Conservation (phyloP, 2,888 invertebrate species). For the Elegia similella region DNA sequence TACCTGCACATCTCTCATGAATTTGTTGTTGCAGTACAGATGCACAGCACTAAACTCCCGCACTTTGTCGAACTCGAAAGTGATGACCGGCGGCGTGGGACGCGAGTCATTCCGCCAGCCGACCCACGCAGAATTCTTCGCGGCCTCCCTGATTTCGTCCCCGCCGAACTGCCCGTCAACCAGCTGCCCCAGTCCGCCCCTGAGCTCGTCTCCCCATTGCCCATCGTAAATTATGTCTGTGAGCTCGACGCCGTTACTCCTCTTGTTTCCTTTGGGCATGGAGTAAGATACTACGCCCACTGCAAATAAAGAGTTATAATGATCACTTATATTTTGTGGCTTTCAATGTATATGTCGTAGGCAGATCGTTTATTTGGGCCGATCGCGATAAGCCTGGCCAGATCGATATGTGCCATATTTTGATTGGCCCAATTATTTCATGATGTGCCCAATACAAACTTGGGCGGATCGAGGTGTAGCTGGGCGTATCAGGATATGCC, state of each 20-base stretch:
- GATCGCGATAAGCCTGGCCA: no score
- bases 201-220: slow-evolving; percentile 87
- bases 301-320: slow-evolving; percentile 47
- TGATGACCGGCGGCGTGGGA: slow-evolving; percentile 84
- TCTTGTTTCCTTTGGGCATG: slow-evolving; percentile 93
- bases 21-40: slow-evolving; percentile 92
- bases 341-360: no score
- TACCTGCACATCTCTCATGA: slow-evolving; percentile 91
- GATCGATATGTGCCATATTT: no score
- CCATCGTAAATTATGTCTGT: slow-evolving; percentile 94
- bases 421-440: no score
- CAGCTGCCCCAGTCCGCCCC: slow-evolving; percentile 91
- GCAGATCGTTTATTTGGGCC: no score
- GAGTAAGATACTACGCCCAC: slow-evolving; percentile 93
- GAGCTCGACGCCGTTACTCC: slow-evolving; percentile 90
- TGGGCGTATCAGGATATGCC: no score
- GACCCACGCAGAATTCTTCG: slow-evolving; percentile 89
- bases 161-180: slow-evolving; percentile 91
- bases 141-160: slow-evolving; percentile 83
- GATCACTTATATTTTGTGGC: no score
- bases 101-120: slow-evolving; percentile 92
- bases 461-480: no score
- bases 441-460: no score
- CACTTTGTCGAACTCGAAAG: slow-evolving; percentile 92
- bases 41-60: slow-evolving; percentile 92